Evolutionary conservation across 1,140 invertebrate species (phyloP), one percentile per base, ranked within the genome.

Genomic region (Bombus confusus): DNA sequence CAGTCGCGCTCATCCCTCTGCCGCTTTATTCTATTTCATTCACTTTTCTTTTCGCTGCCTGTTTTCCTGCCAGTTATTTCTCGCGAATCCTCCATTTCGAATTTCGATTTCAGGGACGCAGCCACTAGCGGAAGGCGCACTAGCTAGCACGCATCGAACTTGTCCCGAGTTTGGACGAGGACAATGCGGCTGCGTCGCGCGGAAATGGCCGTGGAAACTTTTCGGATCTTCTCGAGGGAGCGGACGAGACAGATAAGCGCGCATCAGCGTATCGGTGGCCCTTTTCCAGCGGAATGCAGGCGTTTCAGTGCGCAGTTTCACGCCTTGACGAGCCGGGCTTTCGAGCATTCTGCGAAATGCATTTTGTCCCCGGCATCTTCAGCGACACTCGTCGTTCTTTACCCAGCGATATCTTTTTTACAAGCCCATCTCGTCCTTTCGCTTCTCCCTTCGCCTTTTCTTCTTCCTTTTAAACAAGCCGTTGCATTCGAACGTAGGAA

Each of bases 201-300:
- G 62, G 39, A 66, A 78, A 78, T 66, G 47, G 62, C 18, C n/a
- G 52, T 47, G 62, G n/a, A 78, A 78, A 78, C n/a, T 78, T 43
- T 66, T 78, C 62, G 4, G 59, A 66, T 66, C 5, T 31, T 43
- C 59, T 43, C 10, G 10, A 34, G 39, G 47, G n/a, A 66, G 9
- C 22, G n/a, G 43, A 64, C 59, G 59, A 47, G 76, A 28, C 22
- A 64, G 39, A 66, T 43, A 78, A 41, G 76, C 39, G 59, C n/a
- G n/a, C 59, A 34, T 78, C n/a, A 31, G 59, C 76, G 39, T 64
- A 78, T 62, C 75, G 57, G 57, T 28, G n/a, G 37, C 28, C 37
- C 28, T 39, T 77, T n/a, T 64, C 57, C 15, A 22, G 37, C 52
- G 75, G 57, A 77, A 77, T 59, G 57, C 57, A 28, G 12, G 15